Evolutionary conservation across 2,797 vertebrate genomes (phyloP), one percentile per base, ranked within the genome.

Genomic region (Semaprochilodus insignis): DNA sequence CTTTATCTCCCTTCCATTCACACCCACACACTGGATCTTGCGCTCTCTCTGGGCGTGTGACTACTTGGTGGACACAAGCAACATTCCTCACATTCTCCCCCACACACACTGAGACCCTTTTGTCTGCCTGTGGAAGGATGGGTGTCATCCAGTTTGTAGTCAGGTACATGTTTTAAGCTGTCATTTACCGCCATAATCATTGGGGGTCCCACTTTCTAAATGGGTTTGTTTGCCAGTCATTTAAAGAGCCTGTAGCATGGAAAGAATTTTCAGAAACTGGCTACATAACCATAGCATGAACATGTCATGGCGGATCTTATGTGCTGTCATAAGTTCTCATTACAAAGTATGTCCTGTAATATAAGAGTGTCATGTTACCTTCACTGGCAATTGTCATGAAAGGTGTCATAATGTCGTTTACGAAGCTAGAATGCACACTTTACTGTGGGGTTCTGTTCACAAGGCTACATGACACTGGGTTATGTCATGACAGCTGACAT

Each of bases 71-170:
- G 67, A 79, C 80, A 13, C 60, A 70, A 23, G 59, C 55, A 72
- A 59, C 76, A 78, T 83, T 88, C 75, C 80, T 65, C 13, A 75
- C 63, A 82, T 81, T 81, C 76, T 54, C 63, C 52, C 52, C 57
- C 36, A 70, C 34, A 81, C 78, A 66, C 23, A 8, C 23, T 15
- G 6, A 48, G 74, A 60, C 79, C 67, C 74, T 76, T 81, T 80
- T 71, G 60, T 80, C 73, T 85, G 76, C 23, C 11, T 67, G 48
- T 48, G 36, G 44, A 52, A 23, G 65, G 73, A 76, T 67, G 19
- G 34, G 74, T 21, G 60, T 66, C 44, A 55, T n/a, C 36, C 21
- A n/a, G 21, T 69, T 19, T 69, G 36, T 21, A 21, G 65, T 40
- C 65, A 40, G 17, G 31, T 36, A 67, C 65, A 36, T 67, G 34